Evolutionary conservation across 2,888 invertebrate species (phyloP).

Genomic region (Agrotis segetum): DNA sequence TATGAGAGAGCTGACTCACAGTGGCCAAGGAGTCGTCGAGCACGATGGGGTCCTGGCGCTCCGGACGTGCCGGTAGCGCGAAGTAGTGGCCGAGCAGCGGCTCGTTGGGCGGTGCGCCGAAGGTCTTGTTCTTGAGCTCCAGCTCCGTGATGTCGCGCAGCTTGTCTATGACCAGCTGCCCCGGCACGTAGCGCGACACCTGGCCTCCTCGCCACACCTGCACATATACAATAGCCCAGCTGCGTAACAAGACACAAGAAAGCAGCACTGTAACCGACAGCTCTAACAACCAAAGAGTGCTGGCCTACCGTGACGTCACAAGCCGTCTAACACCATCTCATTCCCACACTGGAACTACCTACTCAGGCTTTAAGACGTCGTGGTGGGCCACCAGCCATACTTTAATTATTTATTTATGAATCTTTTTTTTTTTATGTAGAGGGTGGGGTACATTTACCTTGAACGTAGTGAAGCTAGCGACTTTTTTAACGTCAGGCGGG

Average conservation of each 20-base stretch:
- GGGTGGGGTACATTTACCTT: slow-evolving; percentile 82
- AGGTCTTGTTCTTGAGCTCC: slow-evolving; percentile 84
- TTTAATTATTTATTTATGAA: no score
- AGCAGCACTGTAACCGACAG: no score
- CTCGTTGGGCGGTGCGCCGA: slow-evolving; percentile 89
- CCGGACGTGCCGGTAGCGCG: slow-evolving; percentile 88
- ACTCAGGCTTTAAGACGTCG: no score
- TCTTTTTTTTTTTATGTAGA: slow-evolving; percentile 3
- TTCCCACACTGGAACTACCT: no score
- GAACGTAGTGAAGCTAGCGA: slow-evolving; percentile 94
- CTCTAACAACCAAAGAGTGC: not conserved
- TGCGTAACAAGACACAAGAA: not conserved
- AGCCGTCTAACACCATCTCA: no score
- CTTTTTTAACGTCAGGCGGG: slow-evolving; percentile 94
- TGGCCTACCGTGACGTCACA: no score
- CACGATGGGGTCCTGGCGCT: slow-evolving; percentile 84
- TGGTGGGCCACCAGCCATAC: not conserved
- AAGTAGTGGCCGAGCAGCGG: slow-evolving; percentile 92
- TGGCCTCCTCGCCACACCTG: slow-evolving; percentile 87
- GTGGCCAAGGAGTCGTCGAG: slow-evolving; percentile 92
- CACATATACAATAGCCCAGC: not conserved
- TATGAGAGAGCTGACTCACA: slow-evolving; percentile 14
- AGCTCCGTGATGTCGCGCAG: slow-evolving; percentile 83
- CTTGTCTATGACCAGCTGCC: slow-evolving; percentile 85
- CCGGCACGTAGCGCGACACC: slow-evolving; percentile 89